Percentiles rank a stretch among this genome's conserved stretches.
Conservation (phyloP, 2,888 invertebrate genomes). For the Drosophila dives region DNA sequence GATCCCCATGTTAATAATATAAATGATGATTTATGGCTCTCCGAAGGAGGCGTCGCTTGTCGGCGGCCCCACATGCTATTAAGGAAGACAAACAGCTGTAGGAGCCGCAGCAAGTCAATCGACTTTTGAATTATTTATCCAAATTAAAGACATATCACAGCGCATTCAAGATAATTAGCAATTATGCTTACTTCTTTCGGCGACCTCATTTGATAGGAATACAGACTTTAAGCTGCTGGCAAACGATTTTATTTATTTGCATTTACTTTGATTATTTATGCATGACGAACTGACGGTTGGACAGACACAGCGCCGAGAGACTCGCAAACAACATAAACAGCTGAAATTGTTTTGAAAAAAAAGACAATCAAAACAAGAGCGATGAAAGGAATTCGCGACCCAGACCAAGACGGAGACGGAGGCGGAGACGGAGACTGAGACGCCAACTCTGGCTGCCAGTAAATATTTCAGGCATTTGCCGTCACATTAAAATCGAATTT, state of each 20-base stretch:
- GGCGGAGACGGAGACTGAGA: neutral
- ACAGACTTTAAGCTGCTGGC: conserved; percentile 18
- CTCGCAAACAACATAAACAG: conserved; percentile 12
- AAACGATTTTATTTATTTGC: conserved; percentile 26
- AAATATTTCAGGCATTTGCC: conserved; percentile 70
- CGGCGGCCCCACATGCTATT: conserved; percentile 16
- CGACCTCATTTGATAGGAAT: conserved; percentile 2
- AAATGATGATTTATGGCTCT: conserved; percentile 77
- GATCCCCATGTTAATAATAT: conserved; percentile 78
- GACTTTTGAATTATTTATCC: conserved; percentile 68
- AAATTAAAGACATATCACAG: conserved; percentile 53
- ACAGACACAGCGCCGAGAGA: conserved; percentile 1
- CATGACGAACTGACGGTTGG: conserved; percentile 7
- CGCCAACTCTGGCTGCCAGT: neutral
- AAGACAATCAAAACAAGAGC: conserved; percentile 39
- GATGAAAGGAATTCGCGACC: neutral
- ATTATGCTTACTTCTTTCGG: conserved; percentile 43
- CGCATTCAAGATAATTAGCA: conserved; percentile 59
- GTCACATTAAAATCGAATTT: conserved; percentile 78
- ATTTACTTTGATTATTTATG: conserved; percentile 54
- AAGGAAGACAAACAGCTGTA: neutral
- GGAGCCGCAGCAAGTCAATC: conserved; percentile 44
- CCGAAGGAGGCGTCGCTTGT: conserved; percentile 38
- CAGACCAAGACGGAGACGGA: neutral
- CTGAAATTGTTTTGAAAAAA: conserved; percentile 37